A percentile compares a stretch with the other conserved stretches of the same genome.
Evolutionary conservation across 2,888 invertebrate species (phyloP).

Genomic region (Tachina grossa): DNA sequence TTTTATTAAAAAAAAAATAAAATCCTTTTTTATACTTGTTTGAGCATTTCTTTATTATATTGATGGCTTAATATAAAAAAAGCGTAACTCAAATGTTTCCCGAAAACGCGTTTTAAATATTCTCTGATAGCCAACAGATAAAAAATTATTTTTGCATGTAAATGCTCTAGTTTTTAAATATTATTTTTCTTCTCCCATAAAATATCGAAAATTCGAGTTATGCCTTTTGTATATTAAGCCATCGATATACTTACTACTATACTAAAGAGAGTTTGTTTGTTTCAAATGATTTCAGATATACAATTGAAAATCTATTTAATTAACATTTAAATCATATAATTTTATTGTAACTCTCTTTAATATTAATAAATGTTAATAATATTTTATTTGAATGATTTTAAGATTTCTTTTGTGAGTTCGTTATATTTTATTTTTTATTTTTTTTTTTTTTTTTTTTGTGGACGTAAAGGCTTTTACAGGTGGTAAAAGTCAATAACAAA

Average conservation of each 20-base stretch:
- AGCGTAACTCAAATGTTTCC: too few species aligned
- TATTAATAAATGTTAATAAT: background rate
- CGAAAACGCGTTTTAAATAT: too few species aligned
- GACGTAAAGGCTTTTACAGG: conserved; percentile 11
- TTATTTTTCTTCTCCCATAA: too few species aligned
- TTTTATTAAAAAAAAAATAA: conserved; percentile 17
- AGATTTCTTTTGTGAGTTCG: background rate
- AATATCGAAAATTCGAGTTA: too few species aligned
- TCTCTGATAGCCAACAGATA: too few species aligned
- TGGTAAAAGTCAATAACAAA: conserved; percentile 50
- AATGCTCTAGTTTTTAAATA: too few species aligned
- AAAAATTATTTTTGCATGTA: too few species aligned
- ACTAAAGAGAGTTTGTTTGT: too few species aligned
- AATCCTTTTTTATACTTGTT: conserved; percentile 42
- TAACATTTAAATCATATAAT: background rate
- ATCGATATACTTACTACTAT: too few species aligned
- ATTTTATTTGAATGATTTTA: conserved; percentile 14
- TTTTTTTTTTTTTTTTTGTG: conserved; percentile 23
- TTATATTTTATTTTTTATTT: conserved; percentile 12
- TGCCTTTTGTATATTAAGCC: too few species aligned
- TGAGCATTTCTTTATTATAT: conserved; percentile 45
- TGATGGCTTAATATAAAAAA: background rate
- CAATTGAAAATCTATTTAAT: conserved; percentile 22
- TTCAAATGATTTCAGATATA: background rate
- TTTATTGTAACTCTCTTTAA: conserved; percentile 16